Base-by-base conservation (phyloP, 1,140 invertebrate species). In the Drosophila cardini region DNA sequence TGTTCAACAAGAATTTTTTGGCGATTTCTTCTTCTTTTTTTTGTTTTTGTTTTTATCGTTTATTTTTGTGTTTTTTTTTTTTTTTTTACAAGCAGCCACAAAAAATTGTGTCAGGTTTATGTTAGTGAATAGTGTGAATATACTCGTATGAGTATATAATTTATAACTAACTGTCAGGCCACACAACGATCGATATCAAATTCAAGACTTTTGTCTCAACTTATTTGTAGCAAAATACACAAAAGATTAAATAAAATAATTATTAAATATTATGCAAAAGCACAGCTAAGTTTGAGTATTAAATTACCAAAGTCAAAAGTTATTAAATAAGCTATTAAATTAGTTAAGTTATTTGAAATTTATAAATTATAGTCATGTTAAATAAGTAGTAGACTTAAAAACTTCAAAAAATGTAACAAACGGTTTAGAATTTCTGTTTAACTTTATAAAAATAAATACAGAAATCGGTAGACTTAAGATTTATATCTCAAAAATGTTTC, bases 91-190 rank as follows among this genome's bases (percentile, higher is more conserved):
- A 26, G 21, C 52, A 55, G 15, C 36, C 53, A n/a, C 21, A 26
- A 26, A 8, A 40, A 32, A 48, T 40, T 62, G 58, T 62, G 58
- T 48, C 45, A 62, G 32, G 58, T 43, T 48, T 38, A 3, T 50
- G 21, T 2, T 10, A 16, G 52, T 38, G 52, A 55, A 55, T 55
- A 55, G 42, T 16, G 42, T 60, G 57, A 60, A 60, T 60, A 60
- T 9, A 32, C 4, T 55, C 34, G 16, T 21, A 55, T 55, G 16
- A n/a, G 26, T 52, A 9, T 34, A 32, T 32, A 32, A 53, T 53
- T 34, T 36, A 34, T n/a, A 3, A 13, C 7, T 21, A 7, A 9
- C 18, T 21, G 42, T 6, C 42, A 43, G 15, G 9, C 26, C 52
- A 38, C 52, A 55, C 50, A 18, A 8, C 52, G 34, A 55, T 55